Base-by-base conservation (phyloP, 1,140 invertebrate genomes). In the Drosophila cardini region DNA sequence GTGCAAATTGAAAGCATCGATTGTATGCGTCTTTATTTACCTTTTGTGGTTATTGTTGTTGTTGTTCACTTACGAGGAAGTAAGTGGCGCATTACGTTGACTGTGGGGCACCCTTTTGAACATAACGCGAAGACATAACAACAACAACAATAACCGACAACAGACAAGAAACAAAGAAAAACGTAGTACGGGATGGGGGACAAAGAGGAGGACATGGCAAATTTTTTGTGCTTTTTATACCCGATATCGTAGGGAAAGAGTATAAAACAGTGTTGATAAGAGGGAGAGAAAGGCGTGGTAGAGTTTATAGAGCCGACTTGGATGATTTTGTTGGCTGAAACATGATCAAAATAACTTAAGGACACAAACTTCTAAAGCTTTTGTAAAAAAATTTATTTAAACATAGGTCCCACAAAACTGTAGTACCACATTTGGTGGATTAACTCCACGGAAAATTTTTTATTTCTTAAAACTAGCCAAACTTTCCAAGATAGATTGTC, bases 1-100 rank as follows among this genome's bases (percentile, higher is more conserved):
- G 83, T 87, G 83, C 84, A 87, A 87, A 87, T 87, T 83, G 83
- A 87, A 87, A 87, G 83, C 78, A 57, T 70, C 74, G 67, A 72
- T 76, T 68, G 76, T 79, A 30, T 70, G 55, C 43, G 34, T 73
- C 6, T 58, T 71, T 45, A 48, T 72, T 56, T 72, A 30, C 36
- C 36, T 65, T 48, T 46, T 65, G 10, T 32, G 34, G 36, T 21
- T 71, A 9, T 30, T 40, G 36, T 26, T 63, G 34, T 0, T 53
- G 53, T 36, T 73, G 32, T 63, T 55, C 58, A 36, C 48, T 65
- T 75, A 78, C 83, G 79, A 86, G 82, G 82, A 86, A 86, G 82
- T 86, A 86, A 86, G 82, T 73, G 82, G 79, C 72, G 83, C 82
- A 86, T 86, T 86, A 82, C 82, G 83, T 82, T 78, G 75, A 68